Evolutionary conservation across 2,113 vertebrate species (phyloP).

Genomic region (Eonycteris spelaea): DNA sequence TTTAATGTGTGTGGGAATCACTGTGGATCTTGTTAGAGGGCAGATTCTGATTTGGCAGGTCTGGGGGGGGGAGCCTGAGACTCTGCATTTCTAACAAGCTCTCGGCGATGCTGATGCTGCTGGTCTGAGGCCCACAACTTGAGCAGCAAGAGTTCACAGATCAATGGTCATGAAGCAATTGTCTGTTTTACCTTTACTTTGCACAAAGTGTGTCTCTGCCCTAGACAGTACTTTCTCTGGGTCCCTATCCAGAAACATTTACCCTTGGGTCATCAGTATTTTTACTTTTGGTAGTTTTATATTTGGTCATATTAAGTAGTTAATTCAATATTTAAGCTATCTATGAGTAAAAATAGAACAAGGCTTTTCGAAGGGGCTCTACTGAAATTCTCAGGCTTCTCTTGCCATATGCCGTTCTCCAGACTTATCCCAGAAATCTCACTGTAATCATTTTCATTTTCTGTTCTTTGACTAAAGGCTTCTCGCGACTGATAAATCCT

Average conservation of each 20-base stretch:
- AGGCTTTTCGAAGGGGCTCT: not conserved
- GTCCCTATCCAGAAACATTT: not conserved
- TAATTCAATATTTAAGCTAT: not conserved
- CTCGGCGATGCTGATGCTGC: too few species aligned
- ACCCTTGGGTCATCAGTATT: not conserved
- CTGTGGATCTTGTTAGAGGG: not conserved
- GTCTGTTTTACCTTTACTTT: not conserved
- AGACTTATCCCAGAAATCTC: not conserved
- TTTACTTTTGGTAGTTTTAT: not conserved
- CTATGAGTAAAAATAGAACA: not conserved
- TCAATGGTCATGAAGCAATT: not conserved
- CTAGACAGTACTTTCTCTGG: not conserved
- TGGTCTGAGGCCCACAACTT: not conserved
- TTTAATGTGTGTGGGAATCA: not conserved
- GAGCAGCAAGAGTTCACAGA: not conserved
- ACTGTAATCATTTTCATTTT: not conserved
- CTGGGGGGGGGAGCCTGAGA: too few species aligned
- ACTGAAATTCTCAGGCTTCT: not conserved
- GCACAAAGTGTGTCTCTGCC: not conserved
- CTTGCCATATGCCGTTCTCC: not conserved
- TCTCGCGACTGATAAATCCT: not conserved
- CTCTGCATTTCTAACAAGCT: not conserved
- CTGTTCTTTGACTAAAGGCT: not conserved
- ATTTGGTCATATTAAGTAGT: conserved; percentile 4
- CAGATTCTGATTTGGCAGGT: not conserved